Percentiles rank a stretch among this genome's conserved stretches.
Evolutionary conservation across 2,888 invertebrate species (phyloP).

Genomic region (Hirtodrosophila duncani): DNA sequence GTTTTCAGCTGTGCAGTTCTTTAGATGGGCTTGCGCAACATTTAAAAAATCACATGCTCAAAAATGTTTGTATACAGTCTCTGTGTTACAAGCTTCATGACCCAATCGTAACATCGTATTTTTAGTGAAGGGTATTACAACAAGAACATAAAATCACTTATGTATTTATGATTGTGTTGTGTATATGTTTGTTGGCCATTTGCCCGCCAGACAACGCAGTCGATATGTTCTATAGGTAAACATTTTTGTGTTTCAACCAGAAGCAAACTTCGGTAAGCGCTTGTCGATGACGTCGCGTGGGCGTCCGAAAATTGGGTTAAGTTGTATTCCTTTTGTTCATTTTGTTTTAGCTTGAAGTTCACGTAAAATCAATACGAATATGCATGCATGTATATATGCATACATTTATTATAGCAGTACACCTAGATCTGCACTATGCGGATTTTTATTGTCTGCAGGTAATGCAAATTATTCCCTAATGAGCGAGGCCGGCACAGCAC

Average conservation of each 20-base stretch:
- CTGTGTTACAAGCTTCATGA: too few relatives aligned
- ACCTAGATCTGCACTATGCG: neutral
- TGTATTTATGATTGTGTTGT: constrained; percentile 4
- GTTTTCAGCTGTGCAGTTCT: too few relatives aligned
- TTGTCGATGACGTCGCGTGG: constrained; percentile 29
- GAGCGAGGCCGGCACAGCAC: constrained; percentile 44
- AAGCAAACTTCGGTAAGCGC: constrained; percentile 43
- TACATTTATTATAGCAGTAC: neutral
- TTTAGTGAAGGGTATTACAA: too few relatives aligned
- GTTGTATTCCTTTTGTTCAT: constrained; percentile 25
- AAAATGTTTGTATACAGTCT: too few relatives aligned
- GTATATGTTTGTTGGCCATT: constrained; percentile 27
- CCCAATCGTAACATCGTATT: too few relatives aligned
- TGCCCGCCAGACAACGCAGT: constrained; percentile 43
- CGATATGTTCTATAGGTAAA: constrained; percentile 13
- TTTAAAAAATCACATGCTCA: too few relatives aligned
- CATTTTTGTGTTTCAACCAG: constrained; percentile 23
- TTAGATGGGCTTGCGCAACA: too few relatives aligned
- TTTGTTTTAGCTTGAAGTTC: constrained; percentile 41
- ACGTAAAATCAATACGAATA: constrained; percentile 61
- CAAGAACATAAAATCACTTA: too few relatives aligned
- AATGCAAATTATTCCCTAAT: constrained; percentile 62
- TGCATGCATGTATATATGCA: constrained; percentile 2
- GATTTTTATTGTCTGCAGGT: constrained; percentile 16
- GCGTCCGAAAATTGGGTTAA: constrained; percentile 60